Percentiles rank a stretch among this genome's conserved stretches.
phyloP scores from a whole-genome alignment of 1,140 invertebrate species.

The Drosophila athabasca region DNA sequence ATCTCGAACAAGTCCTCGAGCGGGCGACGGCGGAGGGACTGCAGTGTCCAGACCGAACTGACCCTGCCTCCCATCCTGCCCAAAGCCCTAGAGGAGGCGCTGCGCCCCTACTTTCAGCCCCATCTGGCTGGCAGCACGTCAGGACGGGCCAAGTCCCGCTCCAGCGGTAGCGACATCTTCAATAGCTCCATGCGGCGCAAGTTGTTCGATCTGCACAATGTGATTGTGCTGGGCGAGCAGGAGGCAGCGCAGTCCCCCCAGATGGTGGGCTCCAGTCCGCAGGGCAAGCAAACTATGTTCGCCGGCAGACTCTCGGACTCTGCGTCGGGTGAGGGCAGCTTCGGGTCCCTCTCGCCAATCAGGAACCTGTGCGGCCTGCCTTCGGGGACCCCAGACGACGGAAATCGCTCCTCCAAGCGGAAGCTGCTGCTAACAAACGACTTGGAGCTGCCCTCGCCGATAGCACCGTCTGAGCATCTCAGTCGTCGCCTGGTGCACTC shows the following conservation, averaged over 20 bases:
- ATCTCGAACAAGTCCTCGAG: constrained; percentile 64
- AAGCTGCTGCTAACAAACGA: constrained; percentile 57
- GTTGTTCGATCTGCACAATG: constrained; percentile 72
- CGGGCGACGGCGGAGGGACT: constrained; percentile 54
- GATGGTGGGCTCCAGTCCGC: constrained; percentile 71
- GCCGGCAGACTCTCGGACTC: constrained; percentile 74
- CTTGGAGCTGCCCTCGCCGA: constrained; percentile 65
- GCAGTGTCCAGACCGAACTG: constrained; percentile 84
- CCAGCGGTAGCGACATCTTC: constrained; percentile 42
- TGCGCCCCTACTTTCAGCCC: constrained; percentile 85
- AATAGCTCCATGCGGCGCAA: constrained; percentile 78
- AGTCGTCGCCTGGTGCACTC: constrained; percentile 42
- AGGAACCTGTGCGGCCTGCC: constrained; percentile 63
- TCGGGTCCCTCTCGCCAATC: constrained; percentile 79
- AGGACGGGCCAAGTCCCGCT: constrained; percentile 19
- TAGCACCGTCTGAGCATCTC: constrained; percentile 63
- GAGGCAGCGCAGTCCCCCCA: constrained; percentile 24
- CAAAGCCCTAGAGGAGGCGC: constrained; percentile 83
- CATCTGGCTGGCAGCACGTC: constrained; percentile 54
- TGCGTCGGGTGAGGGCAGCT: constrained; percentile 53
- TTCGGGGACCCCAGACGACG: constrained; percentile 58
- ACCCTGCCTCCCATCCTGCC: constrained; percentile 84
- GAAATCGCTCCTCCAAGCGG: constrained; percentile 39
- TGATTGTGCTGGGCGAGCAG: constrained; percentile 64
- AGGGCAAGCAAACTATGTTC: constrained; percentile 63